Evolutionary conservation across 2,888 invertebrate genomes (phyloP).

Genomic region (Lasioglossum calceatum): DNA sequence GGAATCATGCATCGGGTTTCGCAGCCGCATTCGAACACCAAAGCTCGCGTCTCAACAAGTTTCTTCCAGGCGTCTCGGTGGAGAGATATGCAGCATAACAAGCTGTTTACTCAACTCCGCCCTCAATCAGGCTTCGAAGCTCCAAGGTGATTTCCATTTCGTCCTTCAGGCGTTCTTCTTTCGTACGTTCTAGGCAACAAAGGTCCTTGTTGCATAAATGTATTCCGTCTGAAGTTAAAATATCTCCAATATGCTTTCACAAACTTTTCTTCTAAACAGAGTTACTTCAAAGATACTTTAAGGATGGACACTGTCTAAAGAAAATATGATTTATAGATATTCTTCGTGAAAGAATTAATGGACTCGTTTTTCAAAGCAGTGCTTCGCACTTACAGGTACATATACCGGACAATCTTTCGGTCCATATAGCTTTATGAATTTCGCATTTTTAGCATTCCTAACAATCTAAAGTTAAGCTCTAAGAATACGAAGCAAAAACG

Average conservation of each 20-base stretch:
- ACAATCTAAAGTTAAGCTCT: too few relatives aligned
- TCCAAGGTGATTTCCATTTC: constrained; percentile 38
- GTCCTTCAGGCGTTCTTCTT: constrained; percentile 2
- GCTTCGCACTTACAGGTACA: background rate
- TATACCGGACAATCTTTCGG: background rate
- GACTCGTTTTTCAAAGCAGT: background rate
- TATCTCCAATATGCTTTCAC: background rate
- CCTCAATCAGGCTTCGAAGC: constrained; percentile 6
- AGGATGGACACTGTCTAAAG: background rate
- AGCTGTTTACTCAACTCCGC: constrained; percentile 38
- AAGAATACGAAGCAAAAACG: too few relatives aligned
- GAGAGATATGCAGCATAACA: constrained; percentile 43
- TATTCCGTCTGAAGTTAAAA: background rate
- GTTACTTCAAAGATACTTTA: background rate
- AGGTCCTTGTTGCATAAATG: background rate
- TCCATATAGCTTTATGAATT: background rate
- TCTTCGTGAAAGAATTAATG: background rate
- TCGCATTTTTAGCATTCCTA: too few relatives aligned
- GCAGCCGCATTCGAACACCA: background rate
- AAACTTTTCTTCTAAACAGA: background rate
- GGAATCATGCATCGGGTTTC: background rate
- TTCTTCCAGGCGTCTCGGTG: constrained; percentile 29
- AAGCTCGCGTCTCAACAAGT: constrained; percentile 11
- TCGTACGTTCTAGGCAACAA: background rate
- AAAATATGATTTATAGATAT: background rate